phyloP scores from a whole-genome alignment of 2,797 vertebrate genomes.

The Meda fulgida region DNA sequence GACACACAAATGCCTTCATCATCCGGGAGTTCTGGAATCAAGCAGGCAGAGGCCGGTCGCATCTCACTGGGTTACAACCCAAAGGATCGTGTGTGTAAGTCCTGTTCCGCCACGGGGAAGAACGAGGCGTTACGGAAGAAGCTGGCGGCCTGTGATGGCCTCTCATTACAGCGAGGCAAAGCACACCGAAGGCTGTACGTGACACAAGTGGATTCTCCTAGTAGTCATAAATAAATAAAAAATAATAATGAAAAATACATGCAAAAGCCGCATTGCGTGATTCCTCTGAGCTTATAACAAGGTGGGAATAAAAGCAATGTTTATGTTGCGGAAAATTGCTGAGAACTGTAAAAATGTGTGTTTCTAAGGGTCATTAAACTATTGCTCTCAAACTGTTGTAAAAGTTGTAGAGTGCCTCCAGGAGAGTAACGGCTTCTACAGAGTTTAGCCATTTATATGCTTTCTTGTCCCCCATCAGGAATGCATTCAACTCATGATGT shows the following conservation, averaged over 20 bases:
- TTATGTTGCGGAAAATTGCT: neutral
- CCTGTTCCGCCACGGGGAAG: neutral
- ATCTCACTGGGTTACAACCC: conserved; percentile 23
- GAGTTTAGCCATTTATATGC: neutral
- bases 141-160: neutral
- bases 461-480: neutral
- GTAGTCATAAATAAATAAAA: conserved; percentile 26
- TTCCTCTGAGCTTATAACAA: neutral
- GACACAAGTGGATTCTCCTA: neutral
- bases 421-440: neutral
- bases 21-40: neutral
- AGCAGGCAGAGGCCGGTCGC: neutral
- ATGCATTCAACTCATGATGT: neutral
- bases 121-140: neutral
- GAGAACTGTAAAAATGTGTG: neutral
- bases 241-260: conserved; percentile 4
- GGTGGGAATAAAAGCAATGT: conserved; percentile 22
- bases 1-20: conserved; percentile 31
- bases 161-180: conserved; percentile 25
- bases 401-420: neutral
- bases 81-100: conserved; percentile 10
- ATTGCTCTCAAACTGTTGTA: conserved; percentile 4
- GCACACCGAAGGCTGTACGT: neutral
- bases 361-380: conserved; percentile 22
- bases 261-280: neutral